A percentile compares a stretch with the other conserved stretches of the same genome.
phyloP scores from a whole-genome alignment of 2,797 vertebrate genomes.

The Dipus sagitta region DNA sequence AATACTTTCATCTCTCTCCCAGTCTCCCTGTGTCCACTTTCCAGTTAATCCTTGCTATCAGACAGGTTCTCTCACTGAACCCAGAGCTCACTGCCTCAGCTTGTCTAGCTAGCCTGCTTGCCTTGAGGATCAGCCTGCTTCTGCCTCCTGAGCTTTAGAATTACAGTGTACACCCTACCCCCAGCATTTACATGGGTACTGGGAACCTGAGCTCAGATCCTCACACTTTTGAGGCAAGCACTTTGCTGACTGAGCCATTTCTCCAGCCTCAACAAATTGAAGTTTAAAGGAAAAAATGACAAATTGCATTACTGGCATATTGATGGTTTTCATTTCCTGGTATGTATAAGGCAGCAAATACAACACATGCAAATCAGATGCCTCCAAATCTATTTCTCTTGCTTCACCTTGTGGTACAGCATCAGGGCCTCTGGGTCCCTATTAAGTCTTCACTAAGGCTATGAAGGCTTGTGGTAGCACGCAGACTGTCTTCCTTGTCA shows the following conservation, averaged over 20 bases:
- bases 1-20: background rate
- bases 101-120: no score
- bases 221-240: no score
- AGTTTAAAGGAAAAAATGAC: constrained; percentile 25
- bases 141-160: no score
- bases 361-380: background rate
- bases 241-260: no score
- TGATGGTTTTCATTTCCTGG: background rate
- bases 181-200: no score
- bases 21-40: background rate
- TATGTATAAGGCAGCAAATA: background rate
- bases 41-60: background rate
- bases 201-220: no score
- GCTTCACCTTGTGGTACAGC: background rate
- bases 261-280: background rate
- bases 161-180: no score
- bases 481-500: background rate
- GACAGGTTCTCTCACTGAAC: no score
- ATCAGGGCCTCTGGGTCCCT: background rate
- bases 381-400: background rate
- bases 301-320: background rate
- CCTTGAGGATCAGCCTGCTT: no score
- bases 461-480: background rate
- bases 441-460: background rate
- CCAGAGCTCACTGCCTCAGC: no score